A percentile compares a stretch with the other conserved stretches of the same genome.
Evolutionary conservation across 1,140 invertebrate genomes (phyloP).

Genomic region (Cydia fagiglandana): DNA sequence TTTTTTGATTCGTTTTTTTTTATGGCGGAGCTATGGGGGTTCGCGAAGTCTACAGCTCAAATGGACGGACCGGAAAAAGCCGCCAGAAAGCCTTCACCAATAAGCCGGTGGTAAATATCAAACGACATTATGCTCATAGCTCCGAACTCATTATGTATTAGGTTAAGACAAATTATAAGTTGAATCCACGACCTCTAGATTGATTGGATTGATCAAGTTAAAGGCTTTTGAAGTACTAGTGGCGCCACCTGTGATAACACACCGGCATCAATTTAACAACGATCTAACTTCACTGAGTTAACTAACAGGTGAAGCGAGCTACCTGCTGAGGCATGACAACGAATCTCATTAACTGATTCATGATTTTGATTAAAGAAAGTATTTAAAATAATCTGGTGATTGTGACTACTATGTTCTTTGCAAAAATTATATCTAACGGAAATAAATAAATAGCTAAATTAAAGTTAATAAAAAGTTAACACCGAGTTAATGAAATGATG

Average conservation of each 20-base stretch:
- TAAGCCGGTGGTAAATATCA: too few species aligned
- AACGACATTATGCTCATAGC: too few species aligned
- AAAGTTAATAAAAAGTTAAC: background rate
- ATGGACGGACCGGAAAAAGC: too few species aligned
- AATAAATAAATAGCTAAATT: background rate
- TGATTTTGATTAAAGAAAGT: background rate
- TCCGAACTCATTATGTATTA: too few species aligned
- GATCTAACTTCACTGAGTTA: background rate
- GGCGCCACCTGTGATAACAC: slow-evolving; percentile 1
- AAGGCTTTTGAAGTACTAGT: slow-evolving; percentile 10
- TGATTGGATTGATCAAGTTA: background rate
- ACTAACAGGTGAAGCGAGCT: background rate
- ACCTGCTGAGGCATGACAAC: background rate
- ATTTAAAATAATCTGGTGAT: background rate
- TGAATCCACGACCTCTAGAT: background rate
- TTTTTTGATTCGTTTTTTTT: too few species aligned
- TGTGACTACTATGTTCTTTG: background rate
- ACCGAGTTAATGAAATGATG: slow-evolving; percentile 35
- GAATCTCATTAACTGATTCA: background rate
- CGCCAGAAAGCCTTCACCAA: too few species aligned
- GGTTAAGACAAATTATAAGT: background rate
- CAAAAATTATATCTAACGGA: background rate
- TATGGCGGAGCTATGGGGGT: too few species aligned
- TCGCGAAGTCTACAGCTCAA: too few species aligned
- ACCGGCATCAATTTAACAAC: background rate